Conservation (phyloP, 2,888 invertebrate species). For the Pyrrhosoma nymphula region DNA sequence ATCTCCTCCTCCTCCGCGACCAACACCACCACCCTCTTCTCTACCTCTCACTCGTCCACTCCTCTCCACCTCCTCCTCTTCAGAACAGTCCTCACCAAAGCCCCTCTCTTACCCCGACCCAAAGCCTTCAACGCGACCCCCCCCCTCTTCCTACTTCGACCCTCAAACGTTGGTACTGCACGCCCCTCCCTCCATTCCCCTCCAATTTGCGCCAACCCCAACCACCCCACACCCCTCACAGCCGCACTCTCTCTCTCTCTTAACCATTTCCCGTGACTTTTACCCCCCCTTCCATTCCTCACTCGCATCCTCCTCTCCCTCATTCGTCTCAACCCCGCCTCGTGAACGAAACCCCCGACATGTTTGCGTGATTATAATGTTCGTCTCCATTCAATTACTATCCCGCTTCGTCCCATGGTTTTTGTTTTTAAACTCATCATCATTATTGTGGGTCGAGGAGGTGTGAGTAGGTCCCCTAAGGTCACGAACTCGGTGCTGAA, state of each 20-base stretch:
- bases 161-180: not conserved
- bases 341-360: not conserved
- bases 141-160: not conserved
- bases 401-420: not conserved
- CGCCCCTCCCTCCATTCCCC: not conserved
- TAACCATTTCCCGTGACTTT: constrained; percentile 7
- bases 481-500: no score
- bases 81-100: not conserved
- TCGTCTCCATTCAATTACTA: not conserved
- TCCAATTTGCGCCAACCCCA: not conserved
- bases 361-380: not conserved
- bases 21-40: not conserved
- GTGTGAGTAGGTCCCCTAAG: not conserved
- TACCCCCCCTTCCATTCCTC: not conserved
- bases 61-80: not conserved
- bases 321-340: not conserved
- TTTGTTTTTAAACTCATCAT: not conserved
- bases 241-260: not conserved
- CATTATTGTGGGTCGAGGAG: not conserved
- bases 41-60: not conserved
- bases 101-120: not conserved
- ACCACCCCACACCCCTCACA: not conserved
- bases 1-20: constrained; percentile 45
- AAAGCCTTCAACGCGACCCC: not conserved
- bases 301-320: not conserved